Base-by-base conservation (phyloP, 2,888 invertebrate genomes). In the Drosophila nigricruria region DNA sequence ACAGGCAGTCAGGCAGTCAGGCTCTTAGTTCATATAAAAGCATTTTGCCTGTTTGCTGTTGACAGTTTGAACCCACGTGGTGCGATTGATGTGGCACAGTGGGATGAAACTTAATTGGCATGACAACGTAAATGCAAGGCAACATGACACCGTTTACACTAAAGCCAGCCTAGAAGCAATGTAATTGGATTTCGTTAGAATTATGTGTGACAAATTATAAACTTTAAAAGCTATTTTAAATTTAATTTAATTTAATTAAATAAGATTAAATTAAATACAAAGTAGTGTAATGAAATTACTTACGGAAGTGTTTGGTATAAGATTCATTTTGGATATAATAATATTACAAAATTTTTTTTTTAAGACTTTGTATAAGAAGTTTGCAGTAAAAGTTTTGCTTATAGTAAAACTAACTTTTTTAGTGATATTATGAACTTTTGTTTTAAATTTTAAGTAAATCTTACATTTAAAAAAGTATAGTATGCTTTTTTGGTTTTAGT, bases 31-130 rank as follows among this genome's bases (percentile, higher is more conserved):
- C 63, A 71, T 78, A 70, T 78, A 74, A 79, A 77, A 78, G 67
- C 78, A 67, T 71, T 73, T 54, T 20, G 54, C 40, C 47, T 57
- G 65, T 61, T 65, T 78, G 79, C 43, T 65, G 79, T 78, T 78
- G 79, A 81, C 82, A 81, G 78, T 61, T 74, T 65, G 38, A 45
- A 49, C 64, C 47, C 64, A 77, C 63, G 66, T 73, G 59, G 65
- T 60, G 61, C 59, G 40, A 69, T 77, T 76, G 72, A 66, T 70
- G 78, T 56, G 74, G 42, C 63, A 78, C 82, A 78, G 70, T 81
- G 81, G 49, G 53, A 23, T 59, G 32, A 47, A 43, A 56, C n/a
- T 56, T 50, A 40, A 76, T 45, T 56, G 43, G 43, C 43, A 36
- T 18, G 30, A 32, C 36, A 68, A 25, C 36, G 68, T n/a, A 47